phyloP scores from a whole-genome alignment of 2,888 invertebrate genomes.

The Abscondita cerata region DNA sequence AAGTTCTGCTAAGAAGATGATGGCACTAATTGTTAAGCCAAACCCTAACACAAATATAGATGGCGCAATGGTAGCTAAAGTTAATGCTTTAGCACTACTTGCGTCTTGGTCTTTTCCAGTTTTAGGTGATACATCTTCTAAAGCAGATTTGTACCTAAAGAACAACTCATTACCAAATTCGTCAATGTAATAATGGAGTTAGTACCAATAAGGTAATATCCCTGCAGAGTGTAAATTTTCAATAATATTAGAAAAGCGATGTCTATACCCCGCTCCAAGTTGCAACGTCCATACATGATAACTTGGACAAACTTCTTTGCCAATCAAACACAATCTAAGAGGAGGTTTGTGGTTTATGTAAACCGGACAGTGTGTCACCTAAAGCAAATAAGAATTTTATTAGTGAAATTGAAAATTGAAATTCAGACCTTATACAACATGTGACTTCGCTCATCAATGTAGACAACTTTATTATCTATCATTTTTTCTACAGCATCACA shows the following conservation, averaged over 20 bases:
- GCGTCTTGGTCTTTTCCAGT: background rate
- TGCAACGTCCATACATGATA: conserved; percentile 21
- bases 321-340: conserved; percentile 4
- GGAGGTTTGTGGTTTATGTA: conserved; percentile 1
- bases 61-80: background rate
- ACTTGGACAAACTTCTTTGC: conserved; percentile 12
- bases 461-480: conserved; percentile 10
- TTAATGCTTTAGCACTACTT: background rate
- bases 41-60: background rate
- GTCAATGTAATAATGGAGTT: background rate
- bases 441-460: conserved; percentile 14
- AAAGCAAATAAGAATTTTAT: background rate
- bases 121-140: background rate
- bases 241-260: conserved; percentile 15
- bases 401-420: background rate
- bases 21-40: background rate
- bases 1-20: background rate
- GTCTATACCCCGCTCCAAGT: conserved; percentile 11
- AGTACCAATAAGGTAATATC: conserved; percentile 15
- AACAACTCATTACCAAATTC: background rate
- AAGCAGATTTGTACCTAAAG: conserved; percentile 8
- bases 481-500: conserved; percentile 12
- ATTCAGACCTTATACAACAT: conserved; percentile 14
- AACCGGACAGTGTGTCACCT: background rate
- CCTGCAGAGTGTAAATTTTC: conserved; percentile 17